These are phyloP conservation scores for Orthonychiurus folsomi DNA, from an alignment of 2,888 invertebrate genomes.

Conservation along the genomic window DNA sequence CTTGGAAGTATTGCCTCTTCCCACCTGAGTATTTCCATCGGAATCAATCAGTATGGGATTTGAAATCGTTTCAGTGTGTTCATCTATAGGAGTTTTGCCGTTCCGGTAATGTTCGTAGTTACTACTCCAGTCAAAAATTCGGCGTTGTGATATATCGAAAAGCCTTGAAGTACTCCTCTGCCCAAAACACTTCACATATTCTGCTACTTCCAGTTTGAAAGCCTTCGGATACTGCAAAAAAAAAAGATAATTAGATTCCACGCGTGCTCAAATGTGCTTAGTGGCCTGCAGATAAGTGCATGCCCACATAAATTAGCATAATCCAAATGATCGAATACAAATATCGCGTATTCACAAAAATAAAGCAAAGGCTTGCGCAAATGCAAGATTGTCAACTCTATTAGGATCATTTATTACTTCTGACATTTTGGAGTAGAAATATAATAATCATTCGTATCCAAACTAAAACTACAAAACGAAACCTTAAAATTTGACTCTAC, in stretches of 20 bases:
- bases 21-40: background rate
- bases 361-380: no score
- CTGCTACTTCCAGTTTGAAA: constrained; percentile 41
- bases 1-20: background rate
- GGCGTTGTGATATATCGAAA: constrained; percentile 41
- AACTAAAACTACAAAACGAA: background rate
- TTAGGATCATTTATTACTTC: background rate
- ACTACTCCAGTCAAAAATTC: constrained; percentile 41
- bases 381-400: no score
- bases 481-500: constrained; percentile 42
- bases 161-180: constrained; percentile 39
- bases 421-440: background rate
- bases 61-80: background rate
- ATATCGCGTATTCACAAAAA: no score
- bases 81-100: constrained; percentile 9
- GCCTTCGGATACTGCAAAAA: constrained; percentile 38
- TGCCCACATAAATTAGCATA: no score
- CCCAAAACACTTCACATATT: constrained; percentile 37
- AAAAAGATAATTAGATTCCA: background rate
- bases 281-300: no score
- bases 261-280: no score
- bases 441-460: background rate
- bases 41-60: background rate
- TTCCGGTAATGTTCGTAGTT: no score
- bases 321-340: no score